These are phyloP conservation scores for Morpho achilles DNA, from an alignment of 2,888 invertebrate species.

Conservation along the genomic window DNA sequence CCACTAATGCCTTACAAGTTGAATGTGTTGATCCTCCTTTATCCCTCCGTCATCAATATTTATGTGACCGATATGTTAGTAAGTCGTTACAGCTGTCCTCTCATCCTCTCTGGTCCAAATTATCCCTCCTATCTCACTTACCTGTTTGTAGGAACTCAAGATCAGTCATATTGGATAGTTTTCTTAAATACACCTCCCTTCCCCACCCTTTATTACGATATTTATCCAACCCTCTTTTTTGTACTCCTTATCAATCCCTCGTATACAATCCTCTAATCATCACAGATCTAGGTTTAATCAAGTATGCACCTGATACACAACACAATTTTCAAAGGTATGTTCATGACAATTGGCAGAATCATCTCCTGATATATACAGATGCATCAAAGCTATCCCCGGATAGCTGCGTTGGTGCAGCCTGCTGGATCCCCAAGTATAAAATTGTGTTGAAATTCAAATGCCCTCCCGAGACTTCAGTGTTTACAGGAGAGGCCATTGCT, in stretches of 20 bases:
- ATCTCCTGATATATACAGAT: no score
- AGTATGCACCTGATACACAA: no score
- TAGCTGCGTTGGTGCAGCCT: neutral
- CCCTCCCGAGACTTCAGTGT: no score
- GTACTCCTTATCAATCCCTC: no score
- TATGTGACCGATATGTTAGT: neutral
- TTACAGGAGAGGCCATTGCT: neutral
- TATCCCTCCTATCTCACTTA: no score
- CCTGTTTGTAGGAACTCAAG: no score
- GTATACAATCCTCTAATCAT: neutral
- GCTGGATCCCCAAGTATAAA: neutral
- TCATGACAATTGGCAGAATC: neutral
- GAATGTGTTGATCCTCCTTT: neutral
- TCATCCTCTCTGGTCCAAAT: neutral
- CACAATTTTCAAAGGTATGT: neutral
- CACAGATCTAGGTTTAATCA: neutral
- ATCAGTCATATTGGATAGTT: neutral
- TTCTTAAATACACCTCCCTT: neutral
- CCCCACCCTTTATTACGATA: neutral
- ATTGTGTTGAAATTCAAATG: neutral
- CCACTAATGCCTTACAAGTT: no score
- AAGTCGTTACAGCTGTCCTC: neutral
- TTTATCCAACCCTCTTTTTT: no score
- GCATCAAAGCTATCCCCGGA: no score
- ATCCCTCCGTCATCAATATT: neutral